Evolutionary conservation across 2,797 vertebrate species (phyloP).

Genomic region (Semaprochilodus insignis): DNA sequence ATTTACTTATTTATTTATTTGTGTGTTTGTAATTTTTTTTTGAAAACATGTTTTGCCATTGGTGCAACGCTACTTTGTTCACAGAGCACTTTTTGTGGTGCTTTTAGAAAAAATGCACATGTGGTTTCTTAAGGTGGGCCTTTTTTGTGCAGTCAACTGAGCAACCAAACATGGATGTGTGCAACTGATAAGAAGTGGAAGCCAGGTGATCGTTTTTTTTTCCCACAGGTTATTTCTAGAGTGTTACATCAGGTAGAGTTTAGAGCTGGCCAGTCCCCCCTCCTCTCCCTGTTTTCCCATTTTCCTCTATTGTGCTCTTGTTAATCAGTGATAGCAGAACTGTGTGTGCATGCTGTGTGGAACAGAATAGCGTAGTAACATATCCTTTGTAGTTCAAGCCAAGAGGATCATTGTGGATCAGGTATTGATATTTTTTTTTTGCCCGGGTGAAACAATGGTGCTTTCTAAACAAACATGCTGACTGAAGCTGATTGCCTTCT

Average conservation of each 20-base stretch:
- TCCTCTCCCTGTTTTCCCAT: not conserved
- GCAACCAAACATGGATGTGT: not conserved
- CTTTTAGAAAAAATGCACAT: too few species aligned
- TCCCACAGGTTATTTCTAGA: not conserved
- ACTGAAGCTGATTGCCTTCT: constrained; percentile 22
- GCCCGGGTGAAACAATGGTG: constrained; percentile 43
- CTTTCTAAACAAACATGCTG: constrained; percentile 37
- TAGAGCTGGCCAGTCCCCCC: not conserved
- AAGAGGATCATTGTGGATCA: not conserved
- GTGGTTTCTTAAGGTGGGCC: not conserved
- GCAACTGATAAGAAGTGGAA: not conserved
- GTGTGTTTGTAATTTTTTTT: too few species aligned
- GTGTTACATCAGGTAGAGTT: not conserved
- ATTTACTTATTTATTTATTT: too few species aligned
- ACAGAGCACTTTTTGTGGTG: too few species aligned
- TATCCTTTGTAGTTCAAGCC: not conserved
- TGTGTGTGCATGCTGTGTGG: not conserved
- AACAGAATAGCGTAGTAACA: not conserved
- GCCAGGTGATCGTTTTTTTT: not conserved
- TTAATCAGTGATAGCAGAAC: not conserved
- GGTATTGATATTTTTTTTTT: not conserved
- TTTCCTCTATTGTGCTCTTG: not conserved
- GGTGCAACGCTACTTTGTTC: too few species aligned
- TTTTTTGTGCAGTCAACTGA: not conserved
- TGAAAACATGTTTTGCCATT: too few species aligned